A percentile compares a stretch with the other conserved stretches of the same genome.
Conservation (phyloP, 2,113 vertebrate species). For the Myiagra hebetior region DNA sequence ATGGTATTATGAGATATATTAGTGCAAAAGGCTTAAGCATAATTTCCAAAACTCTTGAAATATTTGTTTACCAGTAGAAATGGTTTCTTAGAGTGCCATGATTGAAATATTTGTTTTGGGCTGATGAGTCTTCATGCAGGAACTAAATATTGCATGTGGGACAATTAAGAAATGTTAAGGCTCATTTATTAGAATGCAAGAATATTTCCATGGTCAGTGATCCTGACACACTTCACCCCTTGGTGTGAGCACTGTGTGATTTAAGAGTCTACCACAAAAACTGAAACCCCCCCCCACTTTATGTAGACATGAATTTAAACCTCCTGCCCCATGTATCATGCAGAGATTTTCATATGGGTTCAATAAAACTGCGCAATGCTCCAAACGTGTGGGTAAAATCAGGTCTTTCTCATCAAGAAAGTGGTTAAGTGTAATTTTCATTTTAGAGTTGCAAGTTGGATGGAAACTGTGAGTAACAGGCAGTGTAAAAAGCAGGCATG, state of each 20-base stretch:
- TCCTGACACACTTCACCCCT: background rate
- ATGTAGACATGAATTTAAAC: background rate
- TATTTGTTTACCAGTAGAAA: background rate
- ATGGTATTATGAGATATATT: background rate
- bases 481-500: background rate
- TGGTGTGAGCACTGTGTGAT: background rate
- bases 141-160: background rate
- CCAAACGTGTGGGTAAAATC: conserved; percentile 40
- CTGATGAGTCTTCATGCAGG: background rate
- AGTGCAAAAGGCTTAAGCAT: background rate
- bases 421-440: conserved; percentile 19
- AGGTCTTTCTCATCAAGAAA: conserved; percentile 27
- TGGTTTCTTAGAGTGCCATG: background rate
- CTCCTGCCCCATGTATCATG: background rate
- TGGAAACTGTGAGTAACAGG: conserved; percentile 46
- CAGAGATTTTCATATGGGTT: conserved; percentile 36
- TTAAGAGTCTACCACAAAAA: background rate
- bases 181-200: background rate
- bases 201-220: background rate
- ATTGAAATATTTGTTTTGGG: background rate
- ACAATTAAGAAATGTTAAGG: background rate
- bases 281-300: rapidly evolving
- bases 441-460: background rate
- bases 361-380: conserved; percentile 13
- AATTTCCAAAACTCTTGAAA: background rate